A percentile compares a stretch with the other conserved stretches of the same genome.
phyloP scores from a whole-genome alignment of 2,888 invertebrate genomes.

The Blastobasis adustella region DNA sequence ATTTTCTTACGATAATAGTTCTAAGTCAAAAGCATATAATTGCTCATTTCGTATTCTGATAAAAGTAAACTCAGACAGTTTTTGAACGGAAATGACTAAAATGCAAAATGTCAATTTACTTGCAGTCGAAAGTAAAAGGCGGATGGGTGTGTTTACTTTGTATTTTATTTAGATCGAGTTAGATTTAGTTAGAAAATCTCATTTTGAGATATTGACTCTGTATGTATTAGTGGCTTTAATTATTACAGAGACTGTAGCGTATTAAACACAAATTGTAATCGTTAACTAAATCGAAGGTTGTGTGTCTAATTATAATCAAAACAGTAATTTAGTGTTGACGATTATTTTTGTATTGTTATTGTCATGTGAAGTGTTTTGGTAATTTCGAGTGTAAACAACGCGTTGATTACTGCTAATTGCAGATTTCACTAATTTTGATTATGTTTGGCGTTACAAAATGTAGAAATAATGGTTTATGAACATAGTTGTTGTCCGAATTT shows the following conservation, averaged over 20 bases:
- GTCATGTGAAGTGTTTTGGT: conserved; percentile 6
- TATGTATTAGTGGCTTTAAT: too few relatives aligned
- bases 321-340: not conserved
- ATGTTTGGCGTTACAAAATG: too few relatives aligned
- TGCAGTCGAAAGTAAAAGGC: conserved; percentile 57
- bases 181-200: conserved; percentile 18
- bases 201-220: conserved; percentile 16
- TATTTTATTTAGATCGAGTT: conserved; percentile 31
- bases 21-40: too few relatives aligned
- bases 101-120: conserved; percentile 27
- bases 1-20: too few relatives aligned
- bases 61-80: too few relatives aligned
- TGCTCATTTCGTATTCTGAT: too few relatives aligned
- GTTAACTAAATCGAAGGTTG: conserved; percentile 6
- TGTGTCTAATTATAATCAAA: conserved; percentile 3
- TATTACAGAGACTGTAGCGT: too few relatives aligned
- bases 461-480: conserved; percentile 21
- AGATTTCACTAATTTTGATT: too few relatives aligned
- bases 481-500: conserved; percentile 24
- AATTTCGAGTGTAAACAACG: conserved; percentile 8
- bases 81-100: conserved; percentile 2
- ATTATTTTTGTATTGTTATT: conserved; percentile 4
- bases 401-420: not conserved
- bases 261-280: not conserved
- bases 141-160: conserved; percentile 62